Base-by-base conservation (phyloP, 2,113 vertebrate species). In the Lipotes vexillifer region DNA sequence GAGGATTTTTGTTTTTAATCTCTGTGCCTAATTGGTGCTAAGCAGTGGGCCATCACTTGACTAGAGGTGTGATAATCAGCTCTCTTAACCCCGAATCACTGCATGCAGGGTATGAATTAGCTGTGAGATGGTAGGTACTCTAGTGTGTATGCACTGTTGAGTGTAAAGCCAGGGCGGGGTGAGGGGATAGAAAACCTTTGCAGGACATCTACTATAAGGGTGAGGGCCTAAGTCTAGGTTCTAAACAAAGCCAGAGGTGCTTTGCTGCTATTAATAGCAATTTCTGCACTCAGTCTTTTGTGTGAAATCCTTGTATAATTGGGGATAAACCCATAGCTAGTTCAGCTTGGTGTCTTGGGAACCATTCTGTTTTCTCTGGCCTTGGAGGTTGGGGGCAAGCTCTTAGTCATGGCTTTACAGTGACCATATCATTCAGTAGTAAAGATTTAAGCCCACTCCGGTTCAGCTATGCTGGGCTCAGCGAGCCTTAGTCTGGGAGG, bases 271-370 rank as follows among this genome's bases (percentile, higher is more conserved):
- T 59, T 78, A 77, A 17, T 61, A 74, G 20, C 55, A 87, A n/a
- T 61, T 75, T 59, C 38, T 77, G n/a, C 29, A 65, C 8, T 88
- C 78, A 59, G 2, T 61, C 7, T 85, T 41, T 59, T 57, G 23
- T 49, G 36, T 87, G 66, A 90, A 71, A 88, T 91, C 27, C 52
- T 80, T 91, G 12, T 90, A 8, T 88, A 83, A 66, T 78, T 83
- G 72, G 36, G 33, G 59, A 81, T 96, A 85, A 92, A 59, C 21
- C 44, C 33, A 61, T 23, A 93, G 59, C 52, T 72, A 44, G 18
- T 83, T 38, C 29, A 72, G 0, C n/a, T 55, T 87, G 61, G 13
- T 36, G 59, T 83, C 20, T 61, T 52, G 23, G 59, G 83, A 93
- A 38, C 31, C 3, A 38, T 93, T 82, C 2, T 1, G 21, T 68